phyloP scores from a whole-genome alignment of 2,888 invertebrate species.

The Phyllotreta cruciferae region DNA sequence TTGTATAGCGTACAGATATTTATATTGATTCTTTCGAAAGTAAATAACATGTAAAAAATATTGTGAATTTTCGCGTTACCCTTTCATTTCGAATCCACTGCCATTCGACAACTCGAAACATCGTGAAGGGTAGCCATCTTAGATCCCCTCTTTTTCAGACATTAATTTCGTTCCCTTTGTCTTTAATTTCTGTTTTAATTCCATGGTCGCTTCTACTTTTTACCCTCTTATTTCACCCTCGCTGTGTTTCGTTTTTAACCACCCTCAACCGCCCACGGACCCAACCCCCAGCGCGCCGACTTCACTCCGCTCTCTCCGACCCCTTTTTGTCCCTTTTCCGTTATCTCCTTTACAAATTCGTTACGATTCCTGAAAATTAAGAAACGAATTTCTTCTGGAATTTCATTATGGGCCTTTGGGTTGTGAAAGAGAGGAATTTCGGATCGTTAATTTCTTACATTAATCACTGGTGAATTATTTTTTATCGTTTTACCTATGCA shows the following conservation, averaged over 20 bases:
- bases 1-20: no score
- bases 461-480: background rate
- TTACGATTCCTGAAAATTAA: slow-evolving; percentile 40
- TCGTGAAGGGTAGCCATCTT: slow-evolving; percentile 48
- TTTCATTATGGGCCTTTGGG: slow-evolving; percentile 28
- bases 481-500: no score
- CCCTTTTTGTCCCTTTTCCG: slow-evolving; percentile 34
- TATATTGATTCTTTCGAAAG: no score
- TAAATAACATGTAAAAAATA: background rate
- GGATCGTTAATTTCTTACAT: no score
- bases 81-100: background rate
- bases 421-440: background rate
- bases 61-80: background rate
- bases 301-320: slow-evolving; percentile 27
- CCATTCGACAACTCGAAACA: slow-evolving; percentile 11
- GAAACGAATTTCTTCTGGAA: slow-evolving; percentile 33
- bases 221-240: slow-evolving; percentile 61
- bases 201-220: slow-evolving; percentile 60
- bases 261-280: slow-evolving; percentile 31
- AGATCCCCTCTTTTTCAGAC: slow-evolving; percentile 52
- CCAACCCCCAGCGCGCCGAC: slow-evolving; percentile 21
- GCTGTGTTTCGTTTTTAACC: slow-evolving; percentile 48
- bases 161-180: slow-evolving; percentile 61
- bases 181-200: slow-evolving; percentile 61
- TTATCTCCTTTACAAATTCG: slow-evolving; percentile 41